phyloP scores from a whole-genome alignment of 2,888 invertebrate species.

The Caenorhabditis zanzibari region DNA sequence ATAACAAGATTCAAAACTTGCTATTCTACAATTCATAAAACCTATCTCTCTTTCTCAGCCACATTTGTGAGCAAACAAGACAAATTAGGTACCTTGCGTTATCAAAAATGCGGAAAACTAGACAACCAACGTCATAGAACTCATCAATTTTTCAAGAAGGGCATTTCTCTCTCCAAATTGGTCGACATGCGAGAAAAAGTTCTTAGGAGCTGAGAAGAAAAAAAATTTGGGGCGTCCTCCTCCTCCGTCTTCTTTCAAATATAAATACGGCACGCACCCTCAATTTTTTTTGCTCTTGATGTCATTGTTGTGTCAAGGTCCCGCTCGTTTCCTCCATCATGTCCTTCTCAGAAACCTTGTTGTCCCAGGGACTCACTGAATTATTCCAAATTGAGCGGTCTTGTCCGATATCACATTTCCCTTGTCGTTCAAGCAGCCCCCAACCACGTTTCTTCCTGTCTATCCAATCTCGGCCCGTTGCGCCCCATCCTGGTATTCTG shows the following conservation, averaged over 20 bases:
- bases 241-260: conserved; percentile 20
- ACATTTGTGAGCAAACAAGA: neutral
- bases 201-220: conserved; percentile 1
- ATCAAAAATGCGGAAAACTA: neutral
- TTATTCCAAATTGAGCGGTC: conserved; percentile 61
- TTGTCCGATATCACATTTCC: conserved; percentile 62
- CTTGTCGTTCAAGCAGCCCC: conserved; percentile 57
- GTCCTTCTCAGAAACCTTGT: conserved; percentile 42
- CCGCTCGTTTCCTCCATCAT: conserved; percentile 24
- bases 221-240: conserved; percentile 21
- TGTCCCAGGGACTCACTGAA: conserved; percentile 57
- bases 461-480: conserved; percentile 35
- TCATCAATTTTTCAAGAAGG: conserved; percentile 48
- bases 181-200: conserved; percentile 11
- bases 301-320: conserved; percentile 50
- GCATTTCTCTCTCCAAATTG: conserved; percentile 16
- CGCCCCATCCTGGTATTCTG: conserved; percentile 54
- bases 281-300: conserved; percentile 32
- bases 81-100: neutral
- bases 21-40: no score
- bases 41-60: no score
- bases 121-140: conserved; percentile 16
- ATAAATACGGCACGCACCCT: conserved; percentile 39
- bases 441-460: conserved; percentile 62
- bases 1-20: neutral